Evolutionary conservation across 2,888 invertebrate species (phyloP).

Genomic region (Cephonodes hylas): DNA sequence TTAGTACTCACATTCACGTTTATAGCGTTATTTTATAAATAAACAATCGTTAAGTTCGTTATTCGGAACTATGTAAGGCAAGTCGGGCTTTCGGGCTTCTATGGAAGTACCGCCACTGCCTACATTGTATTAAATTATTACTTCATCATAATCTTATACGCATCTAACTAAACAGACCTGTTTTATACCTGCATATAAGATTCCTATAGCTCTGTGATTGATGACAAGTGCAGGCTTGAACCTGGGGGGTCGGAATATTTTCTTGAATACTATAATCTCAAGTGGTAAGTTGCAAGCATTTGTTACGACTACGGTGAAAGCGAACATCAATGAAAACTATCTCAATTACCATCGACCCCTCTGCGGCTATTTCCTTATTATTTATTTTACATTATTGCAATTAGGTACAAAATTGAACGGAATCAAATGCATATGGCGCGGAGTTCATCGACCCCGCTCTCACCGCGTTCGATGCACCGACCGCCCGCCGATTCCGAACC

Average conservation of each 20-base stretch:
- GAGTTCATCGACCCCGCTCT: conserved; percentile 74
- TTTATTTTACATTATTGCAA: conserved; percentile 26
- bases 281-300: neutral
- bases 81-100: no score
- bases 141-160: neutral
- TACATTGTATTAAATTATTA: no score
- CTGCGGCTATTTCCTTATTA: neutral
- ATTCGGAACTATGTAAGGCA: no score
- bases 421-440: conserved; percentile 69
- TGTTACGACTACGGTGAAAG: neutral
- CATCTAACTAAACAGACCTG: neutral
- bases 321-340: neutral
- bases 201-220: neutral
- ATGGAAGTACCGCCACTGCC: no score
- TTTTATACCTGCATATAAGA: neutral
- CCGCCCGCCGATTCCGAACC: conserved; percentile 24
- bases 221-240: neutral
- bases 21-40: no score
- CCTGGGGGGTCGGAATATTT: neutral
- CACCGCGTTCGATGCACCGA: conserved; percentile 78
- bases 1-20: no score
- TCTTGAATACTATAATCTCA: neutral
- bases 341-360: neutral
- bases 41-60: no score
- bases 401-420: conserved; percentile 54